Evolutionary conservation across 2,113 vertebrate species (phyloP), one percentile per base, ranked within the genome.

Genomic region (Myrmophylax atrothorax): DNA sequence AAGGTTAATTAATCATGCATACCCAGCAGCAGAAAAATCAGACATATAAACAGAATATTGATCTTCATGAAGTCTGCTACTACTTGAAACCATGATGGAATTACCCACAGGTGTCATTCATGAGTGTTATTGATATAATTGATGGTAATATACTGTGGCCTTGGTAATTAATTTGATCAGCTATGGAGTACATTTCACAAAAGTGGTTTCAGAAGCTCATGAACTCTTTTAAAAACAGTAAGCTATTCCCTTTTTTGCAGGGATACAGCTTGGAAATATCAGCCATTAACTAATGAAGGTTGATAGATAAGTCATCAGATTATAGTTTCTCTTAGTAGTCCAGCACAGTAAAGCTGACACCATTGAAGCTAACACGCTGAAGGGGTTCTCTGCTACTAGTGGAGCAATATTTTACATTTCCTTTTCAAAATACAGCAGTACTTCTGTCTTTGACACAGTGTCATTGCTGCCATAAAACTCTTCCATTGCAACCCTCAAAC

Each of bases 91-190:
- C 37, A 25, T 84, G 87, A 94, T 79, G 46, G 37, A 93, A 94
- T 97, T 97, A 95, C 67, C 80, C 78, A 97, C 83, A 96, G 80
- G 89, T 97, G 60, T 93, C 63, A 94, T 96, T 97, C 95, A 72
- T 53, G 42, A 93, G 46, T 18, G 15, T 28, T 75, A 70, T 17
- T 75, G 62, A 53, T 60, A 87, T 92, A 96, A 97, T 97, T 97
- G 94, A 84, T 6, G 47, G 55, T 88, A 96, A 95, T 95, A 97
- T 96, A 97, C 66, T 78, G 59, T 82, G 69, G 37, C 26, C 50
- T 96, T 88, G 38, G n/a, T 87, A 90, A 31, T 89, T 97, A 97
- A 97, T 96, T 97, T 58, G 58, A 82, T 91, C 42, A 31, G 12
- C 55, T 93, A 62, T 6, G 53, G 55, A 82, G 19, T 95, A 28